A percentile compares a stretch with the other conserved stretches of the same genome.
phyloP scores from a whole-genome alignment of 2,113 vertebrate species.

The Gobius niger region DNA sequence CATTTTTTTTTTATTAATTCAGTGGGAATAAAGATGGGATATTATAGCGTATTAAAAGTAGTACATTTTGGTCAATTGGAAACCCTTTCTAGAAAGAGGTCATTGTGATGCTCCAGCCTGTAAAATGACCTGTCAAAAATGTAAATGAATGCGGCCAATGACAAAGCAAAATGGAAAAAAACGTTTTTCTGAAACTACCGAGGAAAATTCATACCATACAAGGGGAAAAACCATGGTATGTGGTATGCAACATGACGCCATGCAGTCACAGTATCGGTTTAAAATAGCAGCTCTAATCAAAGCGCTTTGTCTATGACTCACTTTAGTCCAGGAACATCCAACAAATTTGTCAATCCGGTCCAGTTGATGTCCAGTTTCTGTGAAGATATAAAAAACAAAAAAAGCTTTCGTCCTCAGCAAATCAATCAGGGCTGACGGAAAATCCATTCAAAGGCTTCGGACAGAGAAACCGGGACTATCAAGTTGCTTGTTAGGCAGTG shows the following conservation, averaged over 20 bases:
- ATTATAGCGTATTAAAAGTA: no score
- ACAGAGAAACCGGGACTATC: background rate
- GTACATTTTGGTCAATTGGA: no score
- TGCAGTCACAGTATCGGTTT: background rate
- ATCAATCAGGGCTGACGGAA: slow-evolving; percentile 18
- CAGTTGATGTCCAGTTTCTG: slow-evolving; percentile 91
- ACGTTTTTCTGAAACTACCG: background rate
- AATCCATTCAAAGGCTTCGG: slow-evolving; percentile 30
- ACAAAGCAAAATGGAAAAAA: no score
- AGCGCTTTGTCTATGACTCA: slow-evolving; percentile 63
- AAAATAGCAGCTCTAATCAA: background rate
- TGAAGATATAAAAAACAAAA: slow-evolving; percentile 25
- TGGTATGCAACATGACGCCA: background rate
- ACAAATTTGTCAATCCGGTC: slow-evolving; percentile 91
- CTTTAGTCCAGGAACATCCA: slow-evolving; percentile 94
- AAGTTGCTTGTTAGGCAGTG: slow-evolving; percentile 15
- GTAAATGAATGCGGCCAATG: no score
- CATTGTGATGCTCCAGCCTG: no score
- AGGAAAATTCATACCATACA: background rate
- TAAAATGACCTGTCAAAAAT: no score
- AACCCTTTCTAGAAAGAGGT: no score
- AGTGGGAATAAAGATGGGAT: no score
- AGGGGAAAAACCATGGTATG: background rate
- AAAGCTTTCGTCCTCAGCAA: background rate
- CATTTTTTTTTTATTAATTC: no score